Base-by-base conservation (phyloP, 2,797 vertebrate genomes). In the Macroramphosus scolopax region DNA sequence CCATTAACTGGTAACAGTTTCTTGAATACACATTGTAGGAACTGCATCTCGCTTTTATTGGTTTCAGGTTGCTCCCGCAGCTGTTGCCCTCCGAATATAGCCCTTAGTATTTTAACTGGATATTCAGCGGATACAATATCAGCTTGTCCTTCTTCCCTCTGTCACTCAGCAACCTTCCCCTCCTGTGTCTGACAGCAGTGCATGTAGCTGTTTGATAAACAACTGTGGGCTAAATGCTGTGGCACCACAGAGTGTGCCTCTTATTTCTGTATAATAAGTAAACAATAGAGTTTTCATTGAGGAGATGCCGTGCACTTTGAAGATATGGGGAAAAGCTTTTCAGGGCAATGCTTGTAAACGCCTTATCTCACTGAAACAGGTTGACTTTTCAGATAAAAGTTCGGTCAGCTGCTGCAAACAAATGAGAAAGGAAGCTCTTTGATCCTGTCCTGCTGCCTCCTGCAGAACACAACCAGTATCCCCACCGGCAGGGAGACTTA, bases 1-100 rank as follows among this genome's bases (percentile, higher is more conserved):
- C 49, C 52, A 25, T 43, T 66, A 61, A 69, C 51, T 45, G 58
- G 72, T 75, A 77, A 72, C 28, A 5, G 33, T 68, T 38, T 51
- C 26, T 59, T 69, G 82, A 31, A 46, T 40, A 34, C 43, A 61
- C 32, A 5, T 14, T 20, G 36, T 68, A 63, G 67, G 48, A 67
- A 53, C 39, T 55, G 48, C 50, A 31, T 2, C 25, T 5, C 6
- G 20, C 20, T 22, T 22, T 22, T 22, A 22, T 22, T 22, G 20
- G 3, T 22, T 3, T 22, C 3, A 3, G 20, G 3, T 3, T 53
- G 43, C 70, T 68, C 62, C 52, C 52, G 66, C 78, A 83, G 72
- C 72, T 76, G 78, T 77, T 69, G 29, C 63, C 43, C 42, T 76
- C 72, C 78, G 57, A 85, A 82, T 80, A 73, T 74, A 83, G 73